Base-by-base conservation (phyloP, 2,888 invertebrate species). In the Synanthedon vespiformis region DNA sequence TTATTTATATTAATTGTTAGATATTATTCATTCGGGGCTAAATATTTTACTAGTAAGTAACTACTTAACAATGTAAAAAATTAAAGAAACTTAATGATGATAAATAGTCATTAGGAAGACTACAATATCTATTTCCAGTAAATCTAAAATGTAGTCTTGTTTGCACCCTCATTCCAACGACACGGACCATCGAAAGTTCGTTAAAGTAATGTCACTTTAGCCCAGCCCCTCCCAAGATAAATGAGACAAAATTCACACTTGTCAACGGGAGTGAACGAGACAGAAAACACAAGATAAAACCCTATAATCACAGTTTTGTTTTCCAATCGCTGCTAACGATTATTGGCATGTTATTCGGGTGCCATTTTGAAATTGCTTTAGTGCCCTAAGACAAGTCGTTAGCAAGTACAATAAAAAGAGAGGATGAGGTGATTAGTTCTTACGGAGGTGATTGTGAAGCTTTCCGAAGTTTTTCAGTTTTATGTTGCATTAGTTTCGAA, bases 251-350 rank as follows among this genome's bases (percentile, higher is more conserved):
- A 61, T 61, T 34, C 63, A 75, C 57, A 59, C 56, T 57, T 55
- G 52, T 55, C 58, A 55, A 57, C 58, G 55, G 53, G 74, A 56
- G 50, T 56, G 68, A 83, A 64, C 65, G 71, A 60, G 80, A 81
- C 54, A 56, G 63, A 56, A 61, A 58, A 65, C 61, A 58, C 61
- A 62, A 77, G 79, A 81, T 86, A 84, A 84, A 84, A 71, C 82
- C 84, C 70, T 79, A 89, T 90, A 90, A 90, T 90, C 89, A 89
- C 90, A 89, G 89, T 89, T 89, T 90, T 90, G 90, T 90, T 90
- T 90, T 89, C 90, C 89, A 89, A 89, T 89, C 89, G 88, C 81
- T 86, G 80, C 82, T 88, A 89, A 89, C 89, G 89, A 89, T 90
- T 90, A 90, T 90, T 89, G 89, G 89, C 89, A 84, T 89, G 89